phyloP scores from a whole-genome alignment of 2,888 invertebrate genomes.

The Venustoraphidia nigricollis region DNA sequence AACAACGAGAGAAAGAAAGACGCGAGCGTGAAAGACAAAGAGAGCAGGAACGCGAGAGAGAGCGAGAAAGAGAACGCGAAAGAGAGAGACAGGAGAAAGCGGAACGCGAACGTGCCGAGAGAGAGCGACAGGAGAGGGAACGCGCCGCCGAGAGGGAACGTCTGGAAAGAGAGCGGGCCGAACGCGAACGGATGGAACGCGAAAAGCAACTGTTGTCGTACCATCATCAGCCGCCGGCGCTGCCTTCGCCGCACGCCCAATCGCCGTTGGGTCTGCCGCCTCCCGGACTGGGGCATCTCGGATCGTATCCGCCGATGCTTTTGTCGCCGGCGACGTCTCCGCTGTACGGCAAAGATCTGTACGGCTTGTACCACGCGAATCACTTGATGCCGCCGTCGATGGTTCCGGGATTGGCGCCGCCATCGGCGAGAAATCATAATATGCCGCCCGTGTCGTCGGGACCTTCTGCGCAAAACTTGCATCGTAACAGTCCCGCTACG shows the following conservation, averaged over 20 bases:
- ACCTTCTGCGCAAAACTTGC: neutral
- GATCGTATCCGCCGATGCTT: constrained; percentile 14
- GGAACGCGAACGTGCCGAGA: constrained; percentile 22
- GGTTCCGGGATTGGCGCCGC: constrained; percentile 17
- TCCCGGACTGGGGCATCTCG: constrained; percentile 25
- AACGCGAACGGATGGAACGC: constrained; percentile 27
- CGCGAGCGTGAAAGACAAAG: constrained; percentile 38
- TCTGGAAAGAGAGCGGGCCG: constrained; percentile 27
- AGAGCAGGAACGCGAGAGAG: constrained; percentile 36
- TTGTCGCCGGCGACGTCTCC: constrained; percentile 11
- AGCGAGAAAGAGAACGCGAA: constrained; percentile 31
- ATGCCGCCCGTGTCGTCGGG: neutral
- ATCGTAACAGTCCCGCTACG: neutral
- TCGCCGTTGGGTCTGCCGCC: constrained; percentile 21
- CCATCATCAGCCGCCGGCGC: constrained; percentile 12
- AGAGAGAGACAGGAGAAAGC: constrained; percentile 25
- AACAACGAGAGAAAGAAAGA: constrained; percentile 36
- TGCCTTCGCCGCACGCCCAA: constrained; percentile 13
- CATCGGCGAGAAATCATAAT: neutral
- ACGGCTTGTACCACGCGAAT: constrained; percentile 12
- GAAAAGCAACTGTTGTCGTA: constrained; percentile 22
- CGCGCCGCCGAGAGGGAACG: constrained; percentile 3
- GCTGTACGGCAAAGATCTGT: constrained; percentile 12
- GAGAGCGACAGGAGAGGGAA: too few relatives aligned
- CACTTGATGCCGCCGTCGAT: constrained; percentile 16